Base-by-base conservation (phyloP, 2,113 vertebrate genomes). In the Cebidichthys violaceus region DNA sequence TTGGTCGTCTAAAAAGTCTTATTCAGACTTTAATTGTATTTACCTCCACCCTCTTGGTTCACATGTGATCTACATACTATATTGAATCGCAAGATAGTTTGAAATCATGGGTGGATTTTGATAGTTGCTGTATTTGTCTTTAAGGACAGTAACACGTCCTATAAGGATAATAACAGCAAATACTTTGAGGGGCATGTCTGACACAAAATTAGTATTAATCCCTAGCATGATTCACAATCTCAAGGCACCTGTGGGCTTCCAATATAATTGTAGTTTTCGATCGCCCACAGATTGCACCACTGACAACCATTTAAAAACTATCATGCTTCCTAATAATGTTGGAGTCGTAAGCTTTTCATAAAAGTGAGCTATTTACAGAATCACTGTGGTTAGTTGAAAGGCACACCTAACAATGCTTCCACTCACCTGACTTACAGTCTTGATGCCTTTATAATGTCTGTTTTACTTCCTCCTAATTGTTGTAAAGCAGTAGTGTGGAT, bases 401-500 rank as follows among this genome's bases (percentile, higher is more conserved):
- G 65, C 62, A 80, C 79, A 66, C 70, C 69, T 61, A 24, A 74
- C 27, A 57, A 35, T 2, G 11, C 57, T 39, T 78, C 59, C 54
- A 22, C 8, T 65, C n/a, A 22, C 62, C 33, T 55, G 62, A 64
- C 70, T 82, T 74, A 33, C 45, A 39, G 61, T 69, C 29, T 54
- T 43, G 66, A 62, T 10, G 6, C 33, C 54, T 88, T 90, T 86
- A 88, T 80, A 20, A 70, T 71, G 74, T 67, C 75, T 41, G 29
- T 75, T 88, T 86, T 59, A 88, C 79, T 84, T 88, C 81, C 80
- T 83, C 59, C 20, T 90, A 74, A 83, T 88, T 75, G 75, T 54
- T 81, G 72, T 60, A 85, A 84, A 87, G 80, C 37, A 65, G 18
- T 22, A 20, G 10, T 41, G 41, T 79, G 39, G 47, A 61, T 88